Percentiles rank a stretch among this genome's conserved stretches.
Evolutionary conservation across 2,113 vertebrate genomes (phyloP).

Genomic region (Neogobius melanostomus): DNA sequence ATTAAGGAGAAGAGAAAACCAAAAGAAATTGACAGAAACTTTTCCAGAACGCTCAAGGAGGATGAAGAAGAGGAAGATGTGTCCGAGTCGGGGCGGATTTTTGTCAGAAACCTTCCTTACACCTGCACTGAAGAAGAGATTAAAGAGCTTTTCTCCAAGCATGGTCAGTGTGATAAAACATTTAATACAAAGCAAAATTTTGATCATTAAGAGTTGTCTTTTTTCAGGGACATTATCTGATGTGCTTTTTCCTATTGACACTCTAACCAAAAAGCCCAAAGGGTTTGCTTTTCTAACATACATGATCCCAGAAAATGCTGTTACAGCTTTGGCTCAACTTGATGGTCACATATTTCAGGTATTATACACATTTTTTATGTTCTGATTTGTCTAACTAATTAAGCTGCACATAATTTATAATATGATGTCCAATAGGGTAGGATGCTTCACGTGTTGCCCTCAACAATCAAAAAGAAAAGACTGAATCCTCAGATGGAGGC

Average conservation of each 20-base stretch:
- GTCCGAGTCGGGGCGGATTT: conserved; percentile 89
- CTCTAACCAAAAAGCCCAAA: conserved; percentile 90
- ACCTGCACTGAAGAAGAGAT: conserved; percentile 91
- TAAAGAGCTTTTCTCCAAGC: conserved; percentile 83
- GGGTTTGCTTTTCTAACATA: conserved; percentile 94
- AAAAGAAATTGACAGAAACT: conserved; percentile 64
- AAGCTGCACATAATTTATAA: background rate
- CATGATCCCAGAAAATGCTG: conserved; percentile 92
- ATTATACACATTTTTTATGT: conserved; percentile 1
- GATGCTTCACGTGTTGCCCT: conserved; percentile 91
- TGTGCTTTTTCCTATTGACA: conserved; percentile 89
- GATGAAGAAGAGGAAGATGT: conserved; percentile 93
- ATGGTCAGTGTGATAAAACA: conserved; percentile 70
- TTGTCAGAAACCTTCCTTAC: conserved; percentile 93
- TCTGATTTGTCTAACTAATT: background rate
- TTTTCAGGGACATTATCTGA: conserved; percentile 87
- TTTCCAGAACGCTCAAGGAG: conserved; percentile 78
- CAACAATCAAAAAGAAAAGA: conserved; percentile 86
- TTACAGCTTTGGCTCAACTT: conserved; percentile 84
- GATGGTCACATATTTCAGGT: conserved; percentile 97
- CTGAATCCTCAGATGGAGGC: conserved; percentile 44
- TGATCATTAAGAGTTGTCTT: background rate
- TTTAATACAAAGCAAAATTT: background rate
- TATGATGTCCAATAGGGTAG: conserved; percentile 78
- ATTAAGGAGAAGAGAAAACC: conserved; percentile 52